Percentiles rank a stretch among this genome's conserved stretches.
These are phyloP conservation scores for Casuarius casuarius DNA, from an alignment of 2,113 vertebrate species.

Conservation along the genomic window DNA sequence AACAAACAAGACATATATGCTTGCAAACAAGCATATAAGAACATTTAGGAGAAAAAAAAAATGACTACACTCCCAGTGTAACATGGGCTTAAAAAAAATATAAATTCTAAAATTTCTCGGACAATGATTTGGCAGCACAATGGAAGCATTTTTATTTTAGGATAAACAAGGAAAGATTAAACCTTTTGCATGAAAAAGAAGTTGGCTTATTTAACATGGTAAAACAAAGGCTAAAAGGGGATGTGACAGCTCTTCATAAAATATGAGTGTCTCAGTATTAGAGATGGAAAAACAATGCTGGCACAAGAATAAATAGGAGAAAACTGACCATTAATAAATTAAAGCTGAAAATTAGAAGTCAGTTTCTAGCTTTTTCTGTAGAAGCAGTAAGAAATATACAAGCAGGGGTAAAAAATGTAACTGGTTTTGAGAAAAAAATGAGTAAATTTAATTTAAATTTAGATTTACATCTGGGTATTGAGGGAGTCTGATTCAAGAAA, in stretches of 20 bases:
- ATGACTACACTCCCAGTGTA: not conserved
- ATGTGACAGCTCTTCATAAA: not conserved
- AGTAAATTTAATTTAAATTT: not conserved
- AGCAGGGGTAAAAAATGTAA: not conserved
- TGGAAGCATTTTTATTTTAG: not conserved
- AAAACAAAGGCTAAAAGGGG: not conserved
- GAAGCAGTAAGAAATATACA: not conserved
- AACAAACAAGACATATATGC: not conserved
- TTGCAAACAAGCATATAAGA: not conserved
- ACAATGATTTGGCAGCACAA: not conserved
- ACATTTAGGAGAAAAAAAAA: not conserved
- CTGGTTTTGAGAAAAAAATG: accelerated
- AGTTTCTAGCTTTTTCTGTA: not conserved
- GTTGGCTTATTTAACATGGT: not conserved
- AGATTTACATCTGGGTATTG: not conserved
- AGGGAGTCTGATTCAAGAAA: not conserved
- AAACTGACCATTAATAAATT: slow-evolving; percentile 25
- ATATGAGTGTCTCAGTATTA: not conserved
- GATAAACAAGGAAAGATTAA: not conserved
- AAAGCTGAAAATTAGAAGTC: not conserved
- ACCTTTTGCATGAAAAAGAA: not conserved
- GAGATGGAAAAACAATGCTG: slow-evolving; percentile 22
- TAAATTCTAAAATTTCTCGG: not conserved
- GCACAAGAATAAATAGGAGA: slow-evolving; percentile 15
- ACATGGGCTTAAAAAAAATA: not conserved